Base-by-base conservation (phyloP, 2,797 vertebrate genomes). In the Nothura maculosa region DNA sequence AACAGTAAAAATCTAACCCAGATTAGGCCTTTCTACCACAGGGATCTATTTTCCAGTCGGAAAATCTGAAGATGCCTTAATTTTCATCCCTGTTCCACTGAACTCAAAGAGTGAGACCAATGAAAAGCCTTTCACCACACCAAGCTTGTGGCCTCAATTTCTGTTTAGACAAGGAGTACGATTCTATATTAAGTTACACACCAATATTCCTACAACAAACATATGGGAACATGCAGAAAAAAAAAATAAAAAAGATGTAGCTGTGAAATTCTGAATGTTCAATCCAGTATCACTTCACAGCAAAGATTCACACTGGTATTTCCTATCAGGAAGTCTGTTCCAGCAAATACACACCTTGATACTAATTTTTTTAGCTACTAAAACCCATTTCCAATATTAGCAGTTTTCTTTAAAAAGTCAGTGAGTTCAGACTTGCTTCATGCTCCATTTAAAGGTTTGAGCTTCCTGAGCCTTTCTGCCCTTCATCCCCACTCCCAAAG, bases 371-470 rank as follows among this genome's bases (percentile, higher is more conserved):
- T 19, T 84, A 84, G 18, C 6, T 81, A 90, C 75, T 38, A 52
- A 90, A 89, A 69, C 11, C 4, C 72, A 60, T 91, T 94, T 67
- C 25, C 34, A 82, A 57, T 14, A 73, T 25, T n/a, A 32, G 34
- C 13, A 84, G 21, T 60, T 92, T 75, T 77, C 74, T 77, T 78
- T 68, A 64, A 82, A 89, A 81, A 21, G 19, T 63, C 72, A 70
- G 55, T 72, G 85, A 10, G 5, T 45, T 85, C 28, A 78, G 43
- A 87, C 45, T 60, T 91, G 30, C 54, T 63, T 2, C 2, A 22
- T 60, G 45, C 24, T 80, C 38, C 20, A 34, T 69, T 36, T 55
- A 68, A 68, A 32, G 30, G 11, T 21, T 40, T 81, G 40, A 82
- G 43, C 27, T 18, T 83, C 32, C 24, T 34, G 21, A 14, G 3